Evolutionary conservation across 2,888 invertebrate species (phyloP), one percentile per base, ranked within the genome.

Genomic region (Mythimna loreyi): DNA sequence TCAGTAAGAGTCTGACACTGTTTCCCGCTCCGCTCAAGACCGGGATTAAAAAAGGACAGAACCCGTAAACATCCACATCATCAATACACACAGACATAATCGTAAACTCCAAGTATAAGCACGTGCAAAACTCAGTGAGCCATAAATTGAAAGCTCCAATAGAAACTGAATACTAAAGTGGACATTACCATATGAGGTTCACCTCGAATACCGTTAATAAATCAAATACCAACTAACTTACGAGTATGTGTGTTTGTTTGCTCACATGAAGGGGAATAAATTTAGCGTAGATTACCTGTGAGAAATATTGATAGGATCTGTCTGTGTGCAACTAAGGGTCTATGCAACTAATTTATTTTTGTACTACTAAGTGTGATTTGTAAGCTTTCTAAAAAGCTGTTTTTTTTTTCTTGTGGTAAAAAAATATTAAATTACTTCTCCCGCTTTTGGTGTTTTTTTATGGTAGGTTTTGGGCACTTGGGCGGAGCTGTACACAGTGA

Each of bases 81-180:
- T n/a, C n/a, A n/a, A n/a, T n/a, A n/a, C n/a, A n/a, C n/a, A n/a
- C n/a, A n/a, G n/a, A n/a, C n/a, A n/a, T n/a, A 58, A 65, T 56
- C 33, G 21, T 56, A 55, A 56, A 40, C 49, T 30, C 21, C 9
- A 21, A 55, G 58, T 13, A 9, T 11, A 63, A 25, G 49, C 40
- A 45, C 50, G 53, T 67, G 64, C 53, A 61, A 52, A 45, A 69
- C 28, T 55, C 33, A 59, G 25, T n/a, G 36, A 43, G 61, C 33
- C 62, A 83, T 84, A 79, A 81, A 85, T 84, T 81, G 73, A 67
- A 82, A 79, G 60, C 75, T 72, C 64, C 74, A 72, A 80, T 81
- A 72, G 57, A 69, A 82, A 71, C 75, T 75, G 78, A 75, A 80
- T 83, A 70, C 55, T 28, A 65, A 85, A 76, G 67, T 52, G 56